Base-by-base conservation (phyloP, 2,113 vertebrate species). In the Malaclemys terrapin region DNA sequence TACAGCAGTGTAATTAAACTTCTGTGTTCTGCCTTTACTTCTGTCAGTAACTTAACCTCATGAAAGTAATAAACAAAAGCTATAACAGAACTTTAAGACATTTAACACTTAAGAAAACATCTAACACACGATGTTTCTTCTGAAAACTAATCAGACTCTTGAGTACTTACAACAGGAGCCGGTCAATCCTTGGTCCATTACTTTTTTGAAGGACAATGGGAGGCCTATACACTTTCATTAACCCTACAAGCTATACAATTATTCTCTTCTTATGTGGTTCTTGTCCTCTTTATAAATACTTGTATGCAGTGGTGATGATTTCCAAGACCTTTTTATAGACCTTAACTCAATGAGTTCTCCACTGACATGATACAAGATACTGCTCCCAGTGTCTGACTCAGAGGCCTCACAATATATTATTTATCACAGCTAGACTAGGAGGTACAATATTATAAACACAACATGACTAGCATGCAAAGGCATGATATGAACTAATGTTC, bases 121-220 rank as follows among this genome's bases (percentile, higher is more conserved):
- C 8, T 38, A 3, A 57, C 75, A 78, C 47, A 65, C 7, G 72
- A 80, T 24, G 1, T 27, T 56, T n/a, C 0, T 82, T 88, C 50
- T 54, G 6, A 5, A 4, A 92, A 54, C 38, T 20, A 54, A 24
- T 8, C 59, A 45, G 0, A 29, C 25, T 90, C 87, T 9, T 0
- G 8, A 94, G 52, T 97, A 98, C 98, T 99, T 93, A 99, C 98
- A 90, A 93, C 42, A 99, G 94, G 62, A 98, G 93, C 31, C 95
- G 93, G 90, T 98, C 97, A 4, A 98, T 96, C 83, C 89, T 98
- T 47, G 98, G 98, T 94, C 98, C 98, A 97, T 98, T 91, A 4
- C 19, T 95, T 35, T 97, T 97, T 80, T 97, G 98, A 75, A 96
- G 96, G 76, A 31, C 83, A 25, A 53, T 0, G 1, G 95, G 96